These are phyloP conservation scores for Tapirus terrestris DNA, from an alignment of 2,113 vertebrate genomes.

Conservation along the genomic window DNA sequence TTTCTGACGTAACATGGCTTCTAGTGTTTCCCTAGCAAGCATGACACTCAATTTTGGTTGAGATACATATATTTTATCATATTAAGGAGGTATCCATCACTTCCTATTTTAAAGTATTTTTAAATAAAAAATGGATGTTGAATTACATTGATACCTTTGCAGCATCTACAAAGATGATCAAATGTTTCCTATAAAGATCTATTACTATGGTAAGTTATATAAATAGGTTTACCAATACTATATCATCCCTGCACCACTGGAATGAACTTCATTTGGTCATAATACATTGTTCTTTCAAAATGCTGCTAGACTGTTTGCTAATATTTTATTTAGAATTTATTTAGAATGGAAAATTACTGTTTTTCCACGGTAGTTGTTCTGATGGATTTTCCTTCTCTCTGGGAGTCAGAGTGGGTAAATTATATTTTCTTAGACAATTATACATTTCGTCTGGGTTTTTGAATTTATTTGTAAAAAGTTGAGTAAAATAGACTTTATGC, in stretches of 20 bases:
- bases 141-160: not conserved
- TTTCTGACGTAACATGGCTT: not conserved
- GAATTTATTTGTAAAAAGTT: slow-evolving; percentile 26
- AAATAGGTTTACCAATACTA: not conserved
- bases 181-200: slow-evolving; percentile 20
- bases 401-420: not conserved
- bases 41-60: not conserved
- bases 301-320: not conserved
- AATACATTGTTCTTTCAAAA: not conserved
- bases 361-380: not conserved
- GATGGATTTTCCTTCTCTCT: slow-evolving; percentile 13
- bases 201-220: not conserved
- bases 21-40: not conserved
- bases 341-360: not conserved
- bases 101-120: slow-evolving; percentile 35
- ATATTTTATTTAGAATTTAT: not conserved
- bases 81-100: not conserved
- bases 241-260: not conserved
- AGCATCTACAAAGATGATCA: not conserved
- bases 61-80: not conserved
- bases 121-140: slow-evolving; percentile 10
- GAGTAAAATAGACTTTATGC: not conserved
- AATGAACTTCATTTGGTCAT: not conserved
- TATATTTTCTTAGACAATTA: not conserved
- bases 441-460: not conserved